These are phyloP conservation scores for Hydroisotoma schaefferi DNA, from an alignment of 2,888 invertebrate species.

Conservation along the genomic window DNA sequence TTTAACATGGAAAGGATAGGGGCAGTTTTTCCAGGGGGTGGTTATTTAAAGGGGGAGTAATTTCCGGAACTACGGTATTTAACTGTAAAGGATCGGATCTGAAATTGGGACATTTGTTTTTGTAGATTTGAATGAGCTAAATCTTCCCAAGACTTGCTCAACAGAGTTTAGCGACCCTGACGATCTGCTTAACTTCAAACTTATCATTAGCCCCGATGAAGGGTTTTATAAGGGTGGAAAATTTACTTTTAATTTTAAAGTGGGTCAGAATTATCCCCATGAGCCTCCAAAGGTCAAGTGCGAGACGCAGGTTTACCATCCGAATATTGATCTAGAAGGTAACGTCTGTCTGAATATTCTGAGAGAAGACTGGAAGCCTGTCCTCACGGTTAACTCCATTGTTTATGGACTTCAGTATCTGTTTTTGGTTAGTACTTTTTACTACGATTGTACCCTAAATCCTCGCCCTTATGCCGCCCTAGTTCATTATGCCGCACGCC, in stretches of 20 bases:
- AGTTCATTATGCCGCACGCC: no score
- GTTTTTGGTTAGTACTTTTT: constrained; percentile 69
- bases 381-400: constrained; percentile 94
- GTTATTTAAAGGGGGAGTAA: background rate
- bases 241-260: constrained; percentile 95
- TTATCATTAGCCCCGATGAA: constrained; percentile 95
- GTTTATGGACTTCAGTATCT: constrained; percentile 96
- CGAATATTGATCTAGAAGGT: constrained; percentile 96
- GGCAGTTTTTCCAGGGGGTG: no score
- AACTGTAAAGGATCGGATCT: no score
- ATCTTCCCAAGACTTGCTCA: constrained; percentile 92
- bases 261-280: constrained; percentile 96
- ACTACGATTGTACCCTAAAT: no score
- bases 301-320: constrained; percentile 95
- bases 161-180: constrained; percentile 96
- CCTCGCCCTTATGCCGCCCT: no score
- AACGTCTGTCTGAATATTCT: constrained; percentile 97
- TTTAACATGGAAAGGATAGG: no score
- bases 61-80: no score
- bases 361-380: constrained; percentile 98
- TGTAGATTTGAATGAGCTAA: constrained; percentile 94
- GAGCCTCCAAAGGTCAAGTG: constrained; percentile 99
- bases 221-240: constrained; percentile 92
- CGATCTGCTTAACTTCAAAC: constrained; percentile 91
- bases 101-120: constrained; percentile 47